A percentile compares a stretch with the other conserved stretches of the same genome.
Conservation (phyloP, 2,797 vertebrate genomes). For the Channa striata region DNA sequence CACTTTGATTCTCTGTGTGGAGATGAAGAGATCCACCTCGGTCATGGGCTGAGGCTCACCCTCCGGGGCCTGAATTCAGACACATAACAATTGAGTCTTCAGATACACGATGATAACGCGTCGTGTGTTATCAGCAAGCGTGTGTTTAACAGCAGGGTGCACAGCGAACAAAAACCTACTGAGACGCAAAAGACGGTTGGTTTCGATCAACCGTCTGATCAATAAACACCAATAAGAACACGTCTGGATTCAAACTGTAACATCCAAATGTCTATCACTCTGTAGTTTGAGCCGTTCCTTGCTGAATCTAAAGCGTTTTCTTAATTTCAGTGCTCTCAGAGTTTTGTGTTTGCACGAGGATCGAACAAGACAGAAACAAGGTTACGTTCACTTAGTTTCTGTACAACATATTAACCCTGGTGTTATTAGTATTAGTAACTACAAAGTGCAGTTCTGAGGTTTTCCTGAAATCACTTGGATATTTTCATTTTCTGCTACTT, state of each 20-base stretch:
- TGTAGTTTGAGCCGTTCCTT: too few relatives aligned
- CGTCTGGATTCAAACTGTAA: background rate
- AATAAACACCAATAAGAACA: background rate
- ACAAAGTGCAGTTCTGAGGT: too few relatives aligned
- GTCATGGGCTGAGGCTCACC: constrained; percentile 94
- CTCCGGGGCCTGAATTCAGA: constrained; percentile 85
- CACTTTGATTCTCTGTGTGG: constrained; percentile 96
- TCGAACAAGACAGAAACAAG: background rate
- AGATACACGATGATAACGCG: too few relatives aligned
- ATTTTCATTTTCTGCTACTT: too few relatives aligned
- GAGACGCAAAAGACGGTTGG: background rate
- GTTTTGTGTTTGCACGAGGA: background rate
- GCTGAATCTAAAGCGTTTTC: too few relatives aligned
- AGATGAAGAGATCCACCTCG: constrained; percentile 95
- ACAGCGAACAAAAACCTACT: background rate
- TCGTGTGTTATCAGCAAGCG: too few relatives aligned
- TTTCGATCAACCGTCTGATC: background rate
- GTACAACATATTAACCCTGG: too few relatives aligned
- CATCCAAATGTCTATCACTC: too few relatives aligned
- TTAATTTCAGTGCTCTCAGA: too few relatives aligned
- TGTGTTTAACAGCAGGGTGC: background rate
- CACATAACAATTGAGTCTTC: background rate
- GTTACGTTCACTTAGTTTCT: too few relatives aligned
- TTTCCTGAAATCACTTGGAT: too few relatives aligned
- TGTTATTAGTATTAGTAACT: too few relatives aligned